phyloP scores from a whole-genome alignment of 2,888 invertebrate genomes.

The Acanthopleura granulata region DNA sequence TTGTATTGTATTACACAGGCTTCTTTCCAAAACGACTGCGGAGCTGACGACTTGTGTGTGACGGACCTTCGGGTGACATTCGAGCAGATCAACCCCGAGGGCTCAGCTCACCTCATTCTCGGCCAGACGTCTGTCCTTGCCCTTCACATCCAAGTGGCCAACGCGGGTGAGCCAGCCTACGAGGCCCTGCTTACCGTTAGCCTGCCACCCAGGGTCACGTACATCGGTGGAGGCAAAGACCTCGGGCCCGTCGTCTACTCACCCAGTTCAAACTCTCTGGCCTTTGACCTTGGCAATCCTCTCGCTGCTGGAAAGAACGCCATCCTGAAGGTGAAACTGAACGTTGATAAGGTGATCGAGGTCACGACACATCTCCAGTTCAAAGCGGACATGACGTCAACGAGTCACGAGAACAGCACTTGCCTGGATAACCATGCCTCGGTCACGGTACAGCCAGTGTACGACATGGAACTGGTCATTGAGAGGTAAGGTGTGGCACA shows the following conservation, averaged over 20 bases:
- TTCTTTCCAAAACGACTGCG: slow-evolving; percentile 41
- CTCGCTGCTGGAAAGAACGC: background rate
- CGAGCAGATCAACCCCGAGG: slow-evolving; percentile 24
- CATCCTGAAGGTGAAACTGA: background rate
- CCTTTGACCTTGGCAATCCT: slow-evolving; percentile 1
- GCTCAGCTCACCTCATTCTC: background rate
- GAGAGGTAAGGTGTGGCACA: background rate
- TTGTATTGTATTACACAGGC: slow-evolving; percentile 31
- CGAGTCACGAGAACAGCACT: background rate
- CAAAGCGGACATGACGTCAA: background rate
- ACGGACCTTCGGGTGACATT: slow-evolving; percentile 39
- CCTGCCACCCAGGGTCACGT: background rate
- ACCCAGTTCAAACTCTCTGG: background rate
- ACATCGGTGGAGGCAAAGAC: background rate
- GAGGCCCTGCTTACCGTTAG: background rate
- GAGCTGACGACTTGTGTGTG: slow-evolving; percentile 37
- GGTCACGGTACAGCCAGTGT: background rate
- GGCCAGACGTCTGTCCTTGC: background rate
- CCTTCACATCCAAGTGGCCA: background rate
- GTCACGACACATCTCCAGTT: background rate
- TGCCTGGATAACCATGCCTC: background rate
- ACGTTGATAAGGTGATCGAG: background rate
- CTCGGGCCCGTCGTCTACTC: no score
- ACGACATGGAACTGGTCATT: background rate
- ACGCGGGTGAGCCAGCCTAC: background rate